Percentiles rank a stretch among this genome's conserved stretches.
phyloP scores from a whole-genome alignment of 2,113 vertebrate species.

The Scomber colias region DNA sequence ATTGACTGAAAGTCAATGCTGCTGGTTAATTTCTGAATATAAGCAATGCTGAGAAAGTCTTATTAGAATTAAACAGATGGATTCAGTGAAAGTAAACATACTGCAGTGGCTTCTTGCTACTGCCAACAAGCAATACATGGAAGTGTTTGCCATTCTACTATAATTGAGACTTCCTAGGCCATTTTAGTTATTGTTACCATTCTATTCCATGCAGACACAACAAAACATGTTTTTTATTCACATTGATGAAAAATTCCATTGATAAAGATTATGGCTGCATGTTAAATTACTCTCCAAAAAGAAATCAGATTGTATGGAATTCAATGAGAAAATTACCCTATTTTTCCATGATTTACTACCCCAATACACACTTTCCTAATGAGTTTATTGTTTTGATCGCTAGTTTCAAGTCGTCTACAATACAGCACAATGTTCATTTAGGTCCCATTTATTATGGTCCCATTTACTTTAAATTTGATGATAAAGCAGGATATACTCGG shows the following conservation, averaged over 20 bases:
- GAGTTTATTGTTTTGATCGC: too few relatives aligned
- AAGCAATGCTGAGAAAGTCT: constrained; percentile 23
- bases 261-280: too few relatives aligned
- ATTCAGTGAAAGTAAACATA: constrained; percentile 25
- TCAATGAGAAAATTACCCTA: too few relatives aligned
- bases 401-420: too few relatives aligned
- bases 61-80: constrained; percentile 34
- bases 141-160: background rate
- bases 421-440: too few relatives aligned
- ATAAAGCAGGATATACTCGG: too few relatives aligned
- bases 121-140: background rate
- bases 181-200: background rate
- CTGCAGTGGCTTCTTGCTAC: background rate
- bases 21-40: constrained; percentile 27
- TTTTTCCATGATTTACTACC: too few relatives aligned
- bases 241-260: background rate
- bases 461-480: too few relatives aligned
- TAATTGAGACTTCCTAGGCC: background rate
- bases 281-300: too few relatives aligned
- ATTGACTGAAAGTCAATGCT: constrained; percentile 49
- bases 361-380: too few relatives aligned
- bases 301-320: too few relatives aligned
- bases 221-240: background rate
- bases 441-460: too few relatives aligned
- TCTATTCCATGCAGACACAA: background rate